Base-by-base conservation (phyloP, 2,888 invertebrate genomes). In the Athetis lepigone region DNA sequence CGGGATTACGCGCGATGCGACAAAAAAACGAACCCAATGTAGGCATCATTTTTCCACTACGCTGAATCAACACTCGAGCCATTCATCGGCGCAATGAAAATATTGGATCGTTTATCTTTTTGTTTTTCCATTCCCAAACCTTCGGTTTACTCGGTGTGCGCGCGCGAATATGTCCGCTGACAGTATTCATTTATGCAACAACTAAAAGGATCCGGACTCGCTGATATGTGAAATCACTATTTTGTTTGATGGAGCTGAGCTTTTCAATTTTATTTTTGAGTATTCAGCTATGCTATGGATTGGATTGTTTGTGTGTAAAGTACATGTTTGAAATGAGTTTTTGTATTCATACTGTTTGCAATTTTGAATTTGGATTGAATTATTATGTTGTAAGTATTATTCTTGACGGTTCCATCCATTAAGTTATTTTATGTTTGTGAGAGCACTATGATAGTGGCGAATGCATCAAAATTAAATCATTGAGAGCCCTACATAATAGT, bases 71-170 rank as follows among this genome's bases (percentile, higher is more conserved):
- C 92, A 91, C 83, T 78, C 81, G 83, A 79, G 79, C 85, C 90
- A 90, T 90, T 92, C 92, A 90, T 86, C 89, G 90, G 82, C 84
- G 88, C 92, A 92, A 90, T 92, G 91, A 90, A 91, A 92, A 92
- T 93, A 93, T 92, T 91, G 89, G 78, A 83, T 84, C 87, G 88
- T 92, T 92, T 92, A 90, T 92, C 89, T 91, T 91, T 78, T 89
- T 87, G 87, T 88, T 89, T 88, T 86, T 83, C 85, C 84, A 81
- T 83, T 82, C 67, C 77, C 83, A 79, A 85, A 85, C 82, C 85
- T 84, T 82, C 83, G 83, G 85, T 85, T 88, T 85, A 86, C 85
- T 85, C 75, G 75, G 75, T 75, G 76, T 74, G 84, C 75, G 75
- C 83, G 84, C 84, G 84, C 84, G 84, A 81, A 87, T 84, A 79